These are phyloP conservation scores for Zaprionus ghesquierei DNA, from an alignment of 1,140 invertebrate species.

Conservation along the genomic window DNA sequence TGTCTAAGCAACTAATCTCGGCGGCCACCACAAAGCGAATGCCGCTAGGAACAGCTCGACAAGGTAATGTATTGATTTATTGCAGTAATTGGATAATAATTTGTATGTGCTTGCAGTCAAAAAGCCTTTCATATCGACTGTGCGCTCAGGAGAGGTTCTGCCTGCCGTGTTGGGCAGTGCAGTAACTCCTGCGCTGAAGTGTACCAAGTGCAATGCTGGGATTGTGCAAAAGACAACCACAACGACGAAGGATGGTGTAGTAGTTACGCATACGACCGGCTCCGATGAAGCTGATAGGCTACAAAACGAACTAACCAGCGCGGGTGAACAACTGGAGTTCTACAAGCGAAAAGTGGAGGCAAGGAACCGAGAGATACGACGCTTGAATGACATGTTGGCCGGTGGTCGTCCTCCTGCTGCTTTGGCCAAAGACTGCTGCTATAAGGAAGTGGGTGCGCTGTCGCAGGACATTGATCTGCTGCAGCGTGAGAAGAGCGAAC, in stretches of 20 bases:
- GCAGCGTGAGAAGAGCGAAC: constrained; percentile 84
- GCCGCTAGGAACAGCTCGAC: constrained; percentile 1
- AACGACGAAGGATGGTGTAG: constrained; percentile 47
- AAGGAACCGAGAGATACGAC: constrained; percentile 85
- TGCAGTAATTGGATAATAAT: background rate
- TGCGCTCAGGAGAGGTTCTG: constrained; percentile 60
- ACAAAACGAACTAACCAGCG: constrained; percentile 55
- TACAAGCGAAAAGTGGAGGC: constrained; percentile 71
- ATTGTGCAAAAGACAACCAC: constrained; percentile 52
- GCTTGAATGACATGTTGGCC: constrained; percentile 84
- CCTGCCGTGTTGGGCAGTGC: constrained; percentile 37
- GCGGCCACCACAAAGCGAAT: constrained; percentile 31
- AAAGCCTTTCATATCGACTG: constrained; percentile 78
- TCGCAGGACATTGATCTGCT: constrained; percentile 84
- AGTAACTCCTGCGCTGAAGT: constrained; percentile 35
- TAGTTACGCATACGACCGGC: constrained; percentile 38
- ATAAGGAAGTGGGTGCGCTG: constrained; percentile 82
- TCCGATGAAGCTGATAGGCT: constrained; percentile 64
- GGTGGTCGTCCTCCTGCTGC: constrained; percentile 84
- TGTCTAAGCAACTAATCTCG: constrained; percentile 55
- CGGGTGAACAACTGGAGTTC: constrained; percentile 63
- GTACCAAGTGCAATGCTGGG: constrained; percentile 74
- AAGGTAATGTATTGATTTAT: constrained; percentile 21
- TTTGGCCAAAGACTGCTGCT: constrained; percentile 85
- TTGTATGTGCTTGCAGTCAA: constrained; percentile 47